phyloP scores from a whole-genome alignment of 2,888 invertebrate species.

The Metalampra italica region DNA sequence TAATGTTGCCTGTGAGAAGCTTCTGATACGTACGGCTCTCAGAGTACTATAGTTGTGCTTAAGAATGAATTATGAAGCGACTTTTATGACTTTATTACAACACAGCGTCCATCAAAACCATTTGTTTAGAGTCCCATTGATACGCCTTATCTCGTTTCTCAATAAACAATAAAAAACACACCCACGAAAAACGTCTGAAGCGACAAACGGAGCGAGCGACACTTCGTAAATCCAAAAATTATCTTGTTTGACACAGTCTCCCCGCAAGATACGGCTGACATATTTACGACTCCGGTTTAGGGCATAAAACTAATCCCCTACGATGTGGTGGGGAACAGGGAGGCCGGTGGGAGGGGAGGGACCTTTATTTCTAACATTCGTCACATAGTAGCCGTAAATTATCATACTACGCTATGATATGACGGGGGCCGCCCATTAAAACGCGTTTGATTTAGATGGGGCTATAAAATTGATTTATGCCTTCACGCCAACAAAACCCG shows the following conservation, averaged over 20 bases:
- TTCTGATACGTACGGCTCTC: too few species aligned
- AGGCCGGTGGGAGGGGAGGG: constrained; percentile 42
- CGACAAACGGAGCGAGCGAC: constrained; percentile 3
- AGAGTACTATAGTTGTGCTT: too few species aligned
- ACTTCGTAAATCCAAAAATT: constrained; percentile 72
- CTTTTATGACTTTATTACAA: background rate
- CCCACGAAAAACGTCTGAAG: constrained; percentile 4
- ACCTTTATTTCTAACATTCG: constrained; percentile 79
- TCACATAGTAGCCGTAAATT: constrained; percentile 79
- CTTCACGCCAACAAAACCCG: constrained; percentile 78
- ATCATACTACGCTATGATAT: constrained; percentile 79
- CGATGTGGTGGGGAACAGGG: constrained; percentile 30
- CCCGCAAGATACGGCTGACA: constrained; percentile 70
- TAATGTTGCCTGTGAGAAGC: too few species aligned
- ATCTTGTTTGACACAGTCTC: constrained; percentile 57
- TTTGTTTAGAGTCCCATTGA: background rate
- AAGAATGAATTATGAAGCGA: background rate
- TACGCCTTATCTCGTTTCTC: constrained; percentile 1
- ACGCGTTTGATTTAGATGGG: constrained; percentile 80
- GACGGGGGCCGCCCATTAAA: constrained; percentile 80
- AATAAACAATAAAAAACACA: constrained; percentile 12
- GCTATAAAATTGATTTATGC: constrained; percentile 80
- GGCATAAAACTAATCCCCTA: constrained; percentile 72
- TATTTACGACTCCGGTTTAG: constrained; percentile 74
- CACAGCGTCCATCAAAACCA: background rate